Evolutionary conservation across 1,140 invertebrate species (phyloP), one percentile per base, ranked within the genome.

Genomic region (Nephila pilipes): DNA sequence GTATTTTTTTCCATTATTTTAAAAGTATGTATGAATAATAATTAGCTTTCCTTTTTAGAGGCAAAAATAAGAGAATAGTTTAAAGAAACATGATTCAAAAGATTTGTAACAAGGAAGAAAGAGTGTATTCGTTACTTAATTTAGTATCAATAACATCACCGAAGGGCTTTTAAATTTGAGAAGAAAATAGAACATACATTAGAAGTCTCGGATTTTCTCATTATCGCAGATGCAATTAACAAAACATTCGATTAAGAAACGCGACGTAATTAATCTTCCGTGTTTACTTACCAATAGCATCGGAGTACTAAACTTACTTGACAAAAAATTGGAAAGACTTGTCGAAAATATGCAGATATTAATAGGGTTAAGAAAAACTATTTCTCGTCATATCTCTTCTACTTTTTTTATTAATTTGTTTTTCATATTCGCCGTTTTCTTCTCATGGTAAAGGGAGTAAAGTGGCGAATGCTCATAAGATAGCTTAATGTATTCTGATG

Each of bases 221-320:
- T 75, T 75, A 75, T 75, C 69, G 3, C 29, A 75, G 69, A 75
- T 75, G 69, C 69, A 75, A 75, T 75, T 75, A 75, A 75, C 32
- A 75, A 75, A 75, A 32, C 36, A 75, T 75, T 75, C 69, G 69
- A 75, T 36, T 75, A 75, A 32, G 14, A 6, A 29, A 36, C 29
- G 3, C 0, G 5, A 3, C 5, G 69, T 75, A 75, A 75, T 75
- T 75, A 75, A 75, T 75, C 32, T 18, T 75, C 18, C 16, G 14
- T 75, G 69, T 75, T 75, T 75, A 36, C 16, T 75, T 75, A 36
- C 69, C 18, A 75, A 75, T 32, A 75, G 32, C 69, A 32, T 75
- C 1, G 18, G 69, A 75, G 3, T 4, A 32, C 3, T 75, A 32
- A 20, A 32, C 65, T 32, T 75, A 75, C 14, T 36, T 1, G 29